These are phyloP conservation scores for Thelaira solivaga DNA, from an alignment of 2,888 invertebrate genomes.

Conservation along the genomic window DNA sequence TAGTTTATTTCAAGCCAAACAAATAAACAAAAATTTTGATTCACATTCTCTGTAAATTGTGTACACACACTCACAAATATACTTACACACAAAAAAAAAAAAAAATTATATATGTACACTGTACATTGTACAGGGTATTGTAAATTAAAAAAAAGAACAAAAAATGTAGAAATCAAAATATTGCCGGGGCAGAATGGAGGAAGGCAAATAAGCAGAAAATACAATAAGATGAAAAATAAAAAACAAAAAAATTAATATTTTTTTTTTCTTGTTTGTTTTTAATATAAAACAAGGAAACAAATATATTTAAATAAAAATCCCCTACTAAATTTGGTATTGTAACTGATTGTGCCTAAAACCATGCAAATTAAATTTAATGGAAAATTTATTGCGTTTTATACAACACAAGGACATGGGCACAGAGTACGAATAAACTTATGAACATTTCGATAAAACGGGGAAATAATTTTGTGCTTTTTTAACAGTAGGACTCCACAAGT, in stretches of 20 bases:
- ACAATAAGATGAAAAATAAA: neutral
- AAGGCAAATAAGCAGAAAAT: neutral
- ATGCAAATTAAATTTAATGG: conserved; percentile 66
- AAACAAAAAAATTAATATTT: conserved; percentile 39
- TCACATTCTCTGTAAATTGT: conserved; percentile 1
- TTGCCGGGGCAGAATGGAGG: neutral
- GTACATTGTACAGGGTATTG: neutral
- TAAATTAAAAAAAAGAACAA: neutral
- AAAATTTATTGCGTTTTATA: conserved; percentile 61
- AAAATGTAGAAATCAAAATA: neutral
- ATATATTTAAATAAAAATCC: conserved; percentile 34
- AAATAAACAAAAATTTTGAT: conserved; percentile 26
- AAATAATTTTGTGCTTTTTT: no score
- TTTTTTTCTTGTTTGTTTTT: no score
- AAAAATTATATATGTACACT: no score
- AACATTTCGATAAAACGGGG: no score
- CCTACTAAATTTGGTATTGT: conserved; percentile 52
- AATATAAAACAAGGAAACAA: conserved; percentile 41
- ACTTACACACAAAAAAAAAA: no score
- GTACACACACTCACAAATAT: conserved; percentile 29
- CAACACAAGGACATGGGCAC: neutral
- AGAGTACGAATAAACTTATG: conserved; percentile 1
- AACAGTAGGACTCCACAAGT: no score
- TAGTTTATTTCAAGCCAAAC: conserved; percentile 18
- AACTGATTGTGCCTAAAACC: conserved; percentile 62